Evolutionary conservation across 2,797 vertebrate genomes (phyloP).

Genomic region (Telmatherina bonti): DNA sequence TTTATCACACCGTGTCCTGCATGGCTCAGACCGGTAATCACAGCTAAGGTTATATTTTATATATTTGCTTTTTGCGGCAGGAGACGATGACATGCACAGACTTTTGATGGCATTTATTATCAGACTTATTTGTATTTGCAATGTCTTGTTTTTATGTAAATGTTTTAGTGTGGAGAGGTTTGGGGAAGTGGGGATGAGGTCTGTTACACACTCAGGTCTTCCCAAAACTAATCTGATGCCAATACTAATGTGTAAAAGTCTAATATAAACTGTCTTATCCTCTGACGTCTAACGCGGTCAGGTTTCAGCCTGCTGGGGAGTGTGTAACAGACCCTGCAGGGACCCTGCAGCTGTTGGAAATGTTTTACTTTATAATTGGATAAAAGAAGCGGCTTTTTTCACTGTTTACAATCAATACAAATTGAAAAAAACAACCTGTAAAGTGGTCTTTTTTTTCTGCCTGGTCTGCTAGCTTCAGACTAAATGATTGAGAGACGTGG

Average conservation of each 20-base stretch:
- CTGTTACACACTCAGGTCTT: constrained; percentile 16
- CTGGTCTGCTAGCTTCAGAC: too few relatives aligned
- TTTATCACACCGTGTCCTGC: constrained; percentile 41
- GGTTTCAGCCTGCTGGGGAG: not conserved
- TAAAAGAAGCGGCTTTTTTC: constrained; percentile 2
- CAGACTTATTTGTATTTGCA: constrained; percentile 24
- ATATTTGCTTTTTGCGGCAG: constrained; percentile 39
- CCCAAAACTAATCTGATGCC: not conserved
- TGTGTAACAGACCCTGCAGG: constrained; percentile 27
- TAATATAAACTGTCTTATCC: too few relatives aligned
- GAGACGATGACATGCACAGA: not conserved
- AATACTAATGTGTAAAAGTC: not conserved
- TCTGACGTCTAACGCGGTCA: too few relatives aligned
- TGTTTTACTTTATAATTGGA: constrained; percentile 7
- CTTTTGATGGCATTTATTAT: constrained; percentile 11
- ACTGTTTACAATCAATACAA: constrained; percentile 16
- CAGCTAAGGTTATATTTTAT: constrained; percentile 20
- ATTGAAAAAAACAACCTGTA: not conserved
- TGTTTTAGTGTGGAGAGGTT: constrained; percentile 13
- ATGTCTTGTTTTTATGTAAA: constrained; percentile 15
- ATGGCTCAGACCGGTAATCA: constrained; percentile 34
- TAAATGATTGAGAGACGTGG: too few relatives aligned
- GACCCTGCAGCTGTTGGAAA: constrained; percentile 2
- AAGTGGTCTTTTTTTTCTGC: too few relatives aligned
- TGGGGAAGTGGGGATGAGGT: not conserved